Conservation (phyloP, 1,140 invertebrate genomes). For the Patella vulgata region DNA sequence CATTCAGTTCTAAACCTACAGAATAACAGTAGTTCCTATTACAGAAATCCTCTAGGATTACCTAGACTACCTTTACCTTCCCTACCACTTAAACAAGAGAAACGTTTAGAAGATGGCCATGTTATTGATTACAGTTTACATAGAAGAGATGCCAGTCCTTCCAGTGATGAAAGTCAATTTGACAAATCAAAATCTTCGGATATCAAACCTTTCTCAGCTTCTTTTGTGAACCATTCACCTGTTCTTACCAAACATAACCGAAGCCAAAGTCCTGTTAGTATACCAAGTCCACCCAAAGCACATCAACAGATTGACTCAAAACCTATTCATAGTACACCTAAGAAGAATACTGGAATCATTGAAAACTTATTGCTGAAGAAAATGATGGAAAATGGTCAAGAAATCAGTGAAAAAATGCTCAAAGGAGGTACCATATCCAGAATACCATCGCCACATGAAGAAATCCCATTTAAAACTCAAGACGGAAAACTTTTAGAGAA, state of each 20-base stretch:
- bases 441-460: conserved; percentile 12
- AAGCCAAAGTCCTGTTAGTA: neutral
- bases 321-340: conserved; percentile 37
- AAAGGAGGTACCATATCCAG: conserved; percentile 10
- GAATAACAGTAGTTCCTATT: neutral
- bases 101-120: conserved; percentile 32
- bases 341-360: conserved; percentile 37
- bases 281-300: conserved; percentile 4
- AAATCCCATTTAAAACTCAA: conserved; percentile 11
- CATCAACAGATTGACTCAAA: conserved; percentile 18
- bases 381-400: conserved; percentile 49
- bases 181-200: conserved; percentile 2
- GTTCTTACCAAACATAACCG: neutral
- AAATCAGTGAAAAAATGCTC: conserved; percentile 15
- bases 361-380: conserved; percentile 54
- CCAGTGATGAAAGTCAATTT: conserved; percentile 66
- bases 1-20: neutral
- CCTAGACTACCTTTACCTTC: neutral
- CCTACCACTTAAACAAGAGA: neutral
- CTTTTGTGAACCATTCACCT: neutral
- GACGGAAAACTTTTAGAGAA: neutral
- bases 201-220: neutral
- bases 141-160: conserved; percentile 78
- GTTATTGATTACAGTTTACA: conserved; percentile 70
- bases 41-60: neutral